Evolutionary conservation across 2,113 vertebrate genomes (phyloP), one percentile per base, ranked within the genome.

Genomic region (Nettapus auritus): DNA sequence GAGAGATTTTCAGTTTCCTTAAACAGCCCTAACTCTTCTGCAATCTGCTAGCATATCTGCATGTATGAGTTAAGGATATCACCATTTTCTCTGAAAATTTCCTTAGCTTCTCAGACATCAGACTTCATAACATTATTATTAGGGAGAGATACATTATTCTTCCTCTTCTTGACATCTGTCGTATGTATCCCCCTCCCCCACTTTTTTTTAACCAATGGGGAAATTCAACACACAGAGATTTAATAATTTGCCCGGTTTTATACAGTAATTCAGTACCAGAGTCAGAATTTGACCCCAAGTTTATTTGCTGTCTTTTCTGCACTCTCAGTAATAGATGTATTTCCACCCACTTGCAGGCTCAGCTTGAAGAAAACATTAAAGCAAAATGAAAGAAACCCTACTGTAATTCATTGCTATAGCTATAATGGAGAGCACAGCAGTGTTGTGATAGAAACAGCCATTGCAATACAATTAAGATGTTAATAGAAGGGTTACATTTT

Each of bases 281-380:
- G 28, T 62, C 74, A 69, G 74, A 92, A 69, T 73, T 60, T 82
- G 66, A 85, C 13, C 31, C 17, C 8, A 55, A 48, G 67, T 67
- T 95, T 73, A 57, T 71, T 66, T 87, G 53, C 74, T 92, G 33
- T 66, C 53, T 92, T 82, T 89, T 89, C 81, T 92, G 74, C 38
- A 31, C 48, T 66, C 34, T 74, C 59, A n/a, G 53, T 82, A 87
- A 91, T 82, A 82, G 77, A 82, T 91, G 19, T 62, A 76, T 82
- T 91, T 86, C 94, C 93, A 89, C 84, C 70, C 87, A 90, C 95
- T 93, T 70, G 46, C n/a, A 80, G 87, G 75, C 71, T 93, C 59
- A 80, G 78, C 87, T 93, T 93, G 82, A 89, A 86, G 89, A 92
- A 94, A 93, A 93, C 69, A 40, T 93, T 17, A 93, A 80, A 88